Conservation (phyloP, 2,113 vertebrate species). For the Illadopsis cleaveri region DNA sequence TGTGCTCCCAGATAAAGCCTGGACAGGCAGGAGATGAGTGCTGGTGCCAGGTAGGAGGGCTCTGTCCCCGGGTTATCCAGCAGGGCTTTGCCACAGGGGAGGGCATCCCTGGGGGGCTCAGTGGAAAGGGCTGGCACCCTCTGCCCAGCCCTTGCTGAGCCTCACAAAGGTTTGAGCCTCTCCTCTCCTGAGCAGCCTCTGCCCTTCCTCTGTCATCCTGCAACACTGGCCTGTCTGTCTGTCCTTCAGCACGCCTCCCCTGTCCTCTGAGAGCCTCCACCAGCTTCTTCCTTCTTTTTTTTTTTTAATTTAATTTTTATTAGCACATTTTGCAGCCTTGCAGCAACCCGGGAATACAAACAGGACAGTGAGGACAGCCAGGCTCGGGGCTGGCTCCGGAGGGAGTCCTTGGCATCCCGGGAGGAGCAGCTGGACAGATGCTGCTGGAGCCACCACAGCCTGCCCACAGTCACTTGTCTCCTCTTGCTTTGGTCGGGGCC, state of each 20-base stretch:
- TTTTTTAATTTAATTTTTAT: constrained; percentile 38
- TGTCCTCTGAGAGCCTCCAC: neutral
- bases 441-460: neutral
- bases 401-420: neutral
- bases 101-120: neutral
- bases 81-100: neutral
- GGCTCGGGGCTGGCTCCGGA: neutral
- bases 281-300: neutral
- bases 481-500: neutral
- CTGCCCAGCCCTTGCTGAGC: neutral
- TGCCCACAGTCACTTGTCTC: accelerated
- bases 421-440: neutral
- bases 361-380: neutral
- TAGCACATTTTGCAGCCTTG: constrained; percentile 32
- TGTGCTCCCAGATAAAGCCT: neutral
- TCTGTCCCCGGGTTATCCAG: accelerated
- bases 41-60: neutral
- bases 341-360: constrained; percentile 25
- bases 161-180: accelerated
- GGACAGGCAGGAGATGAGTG: neutral
- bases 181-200: neutral
- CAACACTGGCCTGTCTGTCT: neutral
- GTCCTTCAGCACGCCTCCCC: neutral
- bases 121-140: neutral
- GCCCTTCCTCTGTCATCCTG: neutral